These are phyloP conservation scores for Oxycera nigricornis DNA, from an alignment of 2,888 invertebrate genomes.

Conservation along the genomic window DNA sequence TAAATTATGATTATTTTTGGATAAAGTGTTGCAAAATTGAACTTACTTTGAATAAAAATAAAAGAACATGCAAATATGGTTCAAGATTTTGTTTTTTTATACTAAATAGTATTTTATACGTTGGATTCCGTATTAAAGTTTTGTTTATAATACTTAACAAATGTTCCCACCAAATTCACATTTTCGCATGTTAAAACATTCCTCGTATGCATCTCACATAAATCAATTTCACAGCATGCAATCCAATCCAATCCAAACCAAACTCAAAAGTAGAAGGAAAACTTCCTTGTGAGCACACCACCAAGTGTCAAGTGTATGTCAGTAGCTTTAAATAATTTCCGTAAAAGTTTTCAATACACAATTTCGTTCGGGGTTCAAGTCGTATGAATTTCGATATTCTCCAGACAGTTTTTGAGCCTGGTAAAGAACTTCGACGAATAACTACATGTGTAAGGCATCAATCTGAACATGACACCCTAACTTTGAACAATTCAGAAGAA, in stretches of 20 bases:
- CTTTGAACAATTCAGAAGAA: too few species aligned
- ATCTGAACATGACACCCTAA: conserved; percentile 30
- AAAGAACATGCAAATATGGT: too few species aligned
- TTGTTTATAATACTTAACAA: not conserved
- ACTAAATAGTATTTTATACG: too few species aligned
- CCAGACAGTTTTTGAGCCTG: not conserved
- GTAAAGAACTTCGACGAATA: not conserved
- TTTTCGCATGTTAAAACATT: not conserved
- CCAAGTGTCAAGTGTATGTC: conserved; percentile 42
- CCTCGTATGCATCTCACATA: not conserved
- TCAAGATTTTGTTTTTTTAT: too few species aligned
- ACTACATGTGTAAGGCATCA: conserved; percentile 11
- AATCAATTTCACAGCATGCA: conserved; percentile 6
- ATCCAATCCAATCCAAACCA: not conserved
- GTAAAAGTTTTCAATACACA: conserved; percentile 43
- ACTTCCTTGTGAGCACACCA: not conserved
- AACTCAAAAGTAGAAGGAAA: not conserved
- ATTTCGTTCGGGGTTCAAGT: not conserved
- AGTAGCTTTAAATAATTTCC: conserved; percentile 42
- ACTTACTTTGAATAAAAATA: too few species aligned
- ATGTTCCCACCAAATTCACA: not conserved
- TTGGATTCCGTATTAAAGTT: not conserved
- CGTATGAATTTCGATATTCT: not conserved
- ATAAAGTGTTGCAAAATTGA: too few species aligned
- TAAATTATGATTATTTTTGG: too few species aligned